Evolutionary conservation across 2,888 invertebrate genomes (phyloP), one percentile per base, ranked within the genome.

Genomic region (Heliconius hortense): DNA sequence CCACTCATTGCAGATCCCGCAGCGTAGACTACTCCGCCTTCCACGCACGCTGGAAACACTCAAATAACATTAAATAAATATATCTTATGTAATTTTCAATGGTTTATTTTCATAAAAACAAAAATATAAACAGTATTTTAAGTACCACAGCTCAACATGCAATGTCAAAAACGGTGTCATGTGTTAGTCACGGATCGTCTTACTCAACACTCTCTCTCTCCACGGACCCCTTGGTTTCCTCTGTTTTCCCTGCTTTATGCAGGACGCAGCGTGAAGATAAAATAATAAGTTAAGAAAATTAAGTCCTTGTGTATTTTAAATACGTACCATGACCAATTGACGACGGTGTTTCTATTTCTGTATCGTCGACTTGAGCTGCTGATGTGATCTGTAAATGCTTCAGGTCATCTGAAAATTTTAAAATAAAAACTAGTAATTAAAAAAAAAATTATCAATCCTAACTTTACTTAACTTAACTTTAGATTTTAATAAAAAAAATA

Each of bases 1-100:
- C 97, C 96, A 80, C 95, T 95, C 97, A 98, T 96, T 11, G 98
- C 98, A 8, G 98, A 98, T 4, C 97, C 97, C 69, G 96, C 96
- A 26, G 96, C 96, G 89, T 96, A 97, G 81, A 96, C 92, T 39
- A 96, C 95, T 53, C 97, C 97, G 81, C 96, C 96, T 81, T 95
- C 94, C 84, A 96, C 91, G 88, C 97, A 97, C 81, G 96, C 97
- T 96, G 92, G 86, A 86, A 90, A 86, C 81, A 88, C 91, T 89
- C 68, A 75, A 63, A 67, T 56, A 69, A 69, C 31, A 69, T 69
- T 35, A 69, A 56, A 56, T 69, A 35, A 35, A 35, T 35, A 53
- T 69, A 69, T 21, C 53, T 56, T 56, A 31, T 39, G 64, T 48
- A 53, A 21, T 26, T 28, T 24, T 18, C 3, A 28, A 13, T 35